These are phyloP conservation scores for Prunella fulvescens DNA, from an alignment of 2,113 vertebrate species.

Conservation along the genomic window DNA sequence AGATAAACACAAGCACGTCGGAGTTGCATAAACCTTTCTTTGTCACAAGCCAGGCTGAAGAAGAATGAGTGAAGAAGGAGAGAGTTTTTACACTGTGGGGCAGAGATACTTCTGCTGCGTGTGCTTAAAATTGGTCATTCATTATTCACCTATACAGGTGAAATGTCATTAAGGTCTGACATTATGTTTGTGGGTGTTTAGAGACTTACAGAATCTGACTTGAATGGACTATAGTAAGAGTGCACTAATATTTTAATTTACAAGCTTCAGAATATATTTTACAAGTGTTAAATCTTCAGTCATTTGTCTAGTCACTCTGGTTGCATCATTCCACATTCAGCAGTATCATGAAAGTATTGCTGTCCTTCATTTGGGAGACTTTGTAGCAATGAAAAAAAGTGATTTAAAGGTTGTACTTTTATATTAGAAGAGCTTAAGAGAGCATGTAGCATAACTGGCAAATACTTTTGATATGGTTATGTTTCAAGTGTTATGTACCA, in stretches of 20 bases:
- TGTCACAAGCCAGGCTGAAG: neutral
- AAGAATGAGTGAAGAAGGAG: accelerated
- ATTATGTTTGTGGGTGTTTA: neutral
- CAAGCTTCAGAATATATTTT: neutral
- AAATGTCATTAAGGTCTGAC: neutral
- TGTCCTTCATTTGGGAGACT: neutral
- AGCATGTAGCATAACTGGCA: neutral
- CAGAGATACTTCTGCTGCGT: neutral
- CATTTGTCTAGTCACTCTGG: neutral
- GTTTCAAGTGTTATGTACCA: neutral
- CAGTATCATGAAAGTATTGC: neutral
- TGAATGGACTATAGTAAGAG: neutral
- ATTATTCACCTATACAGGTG: neutral
- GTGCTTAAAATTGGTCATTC: neutral
- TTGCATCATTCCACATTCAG: neutral
- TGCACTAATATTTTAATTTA: neutral
- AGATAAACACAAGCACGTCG: neutral
- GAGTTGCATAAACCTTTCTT: neutral
- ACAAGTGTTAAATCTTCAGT: neutral
- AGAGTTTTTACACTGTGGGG: neutral
- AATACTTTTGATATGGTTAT: neutral
- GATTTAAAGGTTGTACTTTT: neutral
- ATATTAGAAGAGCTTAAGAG: neutral
- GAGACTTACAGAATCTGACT: neutral
- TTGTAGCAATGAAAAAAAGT: neutral